A percentile compares a stretch with the other conserved stretches of the same genome.
Evolutionary conservation across 2,113 vertebrate genomes (phyloP).

Genomic region (Cebidichthys violaceus): DNA sequence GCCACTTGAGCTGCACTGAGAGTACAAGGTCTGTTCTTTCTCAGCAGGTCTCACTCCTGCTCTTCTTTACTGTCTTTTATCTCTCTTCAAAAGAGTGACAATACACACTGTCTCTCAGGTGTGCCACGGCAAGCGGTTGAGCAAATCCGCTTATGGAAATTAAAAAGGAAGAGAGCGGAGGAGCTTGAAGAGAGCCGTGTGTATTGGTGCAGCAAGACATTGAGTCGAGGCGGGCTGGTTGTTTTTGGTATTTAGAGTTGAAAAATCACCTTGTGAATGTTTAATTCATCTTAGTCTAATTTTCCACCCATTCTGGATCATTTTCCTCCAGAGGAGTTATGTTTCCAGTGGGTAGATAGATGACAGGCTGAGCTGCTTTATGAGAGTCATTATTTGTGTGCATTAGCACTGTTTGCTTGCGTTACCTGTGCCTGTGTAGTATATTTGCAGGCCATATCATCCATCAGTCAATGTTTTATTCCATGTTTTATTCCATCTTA

Average conservation of each 20-base stretch:
- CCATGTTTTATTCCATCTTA: slow-evolving; percentile 44
- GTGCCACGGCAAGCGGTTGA: slow-evolving; percentile 15
- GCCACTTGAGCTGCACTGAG: slow-evolving; percentile 38
- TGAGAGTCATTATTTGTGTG: slow-evolving; percentile 33
- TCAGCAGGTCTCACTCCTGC: slow-evolving; percentile 31
- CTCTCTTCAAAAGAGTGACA: slow-evolving; percentile 28
- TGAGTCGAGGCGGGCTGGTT: slow-evolving; percentile 3
- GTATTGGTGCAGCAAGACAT: slow-evolving; percentile 13
- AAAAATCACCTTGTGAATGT: slow-evolving; percentile 23
- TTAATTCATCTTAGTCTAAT: slow-evolving; percentile 43
- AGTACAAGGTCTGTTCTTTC: slow-evolving; percentile 22
- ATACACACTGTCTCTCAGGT: slow-evolving; percentile 31
- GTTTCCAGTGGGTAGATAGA: slow-evolving; percentile 18
- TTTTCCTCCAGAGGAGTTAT: slow-evolving; percentile 32
- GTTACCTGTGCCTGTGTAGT: slow-evolving; percentile 14
- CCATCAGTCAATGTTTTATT: slow-evolving; percentile 46
- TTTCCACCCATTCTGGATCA: slow-evolving; percentile 24
- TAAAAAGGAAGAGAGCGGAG: slow-evolving; percentile 14
- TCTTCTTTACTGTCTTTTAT: slow-evolving; percentile 35
- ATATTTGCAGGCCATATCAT: slow-evolving; percentile 26
- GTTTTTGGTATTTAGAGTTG: slow-evolving; percentile 37
- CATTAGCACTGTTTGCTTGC: neutral
- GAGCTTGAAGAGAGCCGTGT: slow-evolving; percentile 24
- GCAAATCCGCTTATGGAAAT: slow-evolving; percentile 44
- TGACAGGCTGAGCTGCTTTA: slow-evolving; percentile 26